Evolutionary conservation across 2,888 invertebrate genomes (phyloP), one percentile per base, ranked within the genome.

Genomic region (Rhopalosiphum nymphaeae): DNA sequence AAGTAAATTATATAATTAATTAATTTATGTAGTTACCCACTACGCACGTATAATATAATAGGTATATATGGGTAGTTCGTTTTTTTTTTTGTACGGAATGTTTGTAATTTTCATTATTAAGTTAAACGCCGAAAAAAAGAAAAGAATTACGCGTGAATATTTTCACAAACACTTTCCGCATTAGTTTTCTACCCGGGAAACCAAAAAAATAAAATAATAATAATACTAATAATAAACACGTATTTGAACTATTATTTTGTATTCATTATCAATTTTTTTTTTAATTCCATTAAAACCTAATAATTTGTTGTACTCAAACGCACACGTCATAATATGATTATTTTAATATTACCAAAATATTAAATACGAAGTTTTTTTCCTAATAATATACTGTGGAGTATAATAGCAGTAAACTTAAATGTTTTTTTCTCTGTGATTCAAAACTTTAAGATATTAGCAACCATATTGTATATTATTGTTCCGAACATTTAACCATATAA

Each of bases 301-400:
- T 42, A 36, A 36, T 78, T 3, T 7, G n/a, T 67, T 67, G 7
- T 2, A 16, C 5, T 25, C n/a, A 67, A 67, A 67, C 16, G 16
- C 16, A 78, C 21, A 36, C 36, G 36, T 13, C 9, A 36, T 78
- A 36, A 36, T 78, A 36, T 21, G 21, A 21, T 36, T 36, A 11
- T 78, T 78, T 36, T 78, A 21, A 36, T 78, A 29, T 56, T 21
- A 56, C 29, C 84, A 2, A 57, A 91, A 85, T 57, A 57, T 57
- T 91, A n/a, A 44, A 5, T 57, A 57, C 85, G 25, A 44, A 91
- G n/a, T 44, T 90, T 90, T 90, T 56, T 85, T 85, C 26, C 49
- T 25, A n/a, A 56, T 21, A 26, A 56, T 10, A 26, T 1, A 78
- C 78, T 36, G 78, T 42, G 21, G 3, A 36, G 36, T 78, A 36